Evolutionary conservation across 2,888 invertebrate species (phyloP).

Genomic region (Isoperla grammatica): DNA sequence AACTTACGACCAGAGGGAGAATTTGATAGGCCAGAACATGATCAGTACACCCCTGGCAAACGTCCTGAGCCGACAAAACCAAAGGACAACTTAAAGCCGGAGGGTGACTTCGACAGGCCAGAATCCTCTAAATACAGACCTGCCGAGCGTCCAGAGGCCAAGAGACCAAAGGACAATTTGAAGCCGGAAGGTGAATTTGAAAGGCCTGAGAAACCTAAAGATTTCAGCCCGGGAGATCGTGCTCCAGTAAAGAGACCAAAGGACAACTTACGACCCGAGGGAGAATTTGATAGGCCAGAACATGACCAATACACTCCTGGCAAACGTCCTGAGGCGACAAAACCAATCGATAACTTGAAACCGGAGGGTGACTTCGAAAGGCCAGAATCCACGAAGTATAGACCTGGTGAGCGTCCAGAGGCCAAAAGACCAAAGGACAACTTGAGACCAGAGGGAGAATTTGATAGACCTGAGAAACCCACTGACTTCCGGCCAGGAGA

Average conservation of each 20-base stretch:
- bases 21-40: slow-evolving; percentile 21
- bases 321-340: slow-evolving; percentile 42
- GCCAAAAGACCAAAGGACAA: slow-evolving; percentile 45
- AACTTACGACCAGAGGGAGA: slow-evolving; percentile 42
- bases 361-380: slow-evolving; percentile 42
- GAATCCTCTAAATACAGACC: slow-evolving; percentile 39
- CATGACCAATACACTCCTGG: slow-evolving; percentile 47
- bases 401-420: slow-evolving; percentile 43
- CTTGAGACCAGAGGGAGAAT: slow-evolving; percentile 46
- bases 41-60: slow-evolving; percentile 51
- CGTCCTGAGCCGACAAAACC: slow-evolving; percentile 49
- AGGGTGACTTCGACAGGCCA: slow-evolving; percentile 46
- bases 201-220: slow-evolving; percentile 38
- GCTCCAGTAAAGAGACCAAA: slow-evolving; percentile 47
- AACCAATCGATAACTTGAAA: slow-evolving; percentile 38
- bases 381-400: slow-evolving; percentile 38
- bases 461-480: slow-evolving; percentile 41
- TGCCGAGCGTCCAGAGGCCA: slow-evolving; percentile 42
- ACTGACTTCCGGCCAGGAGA: slow-evolving; percentile 28
- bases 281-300: slow-evolving; percentile 31
- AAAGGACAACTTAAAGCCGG: slow-evolving; percentile 49
- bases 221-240: slow-evolving; percentile 48
- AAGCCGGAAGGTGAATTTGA: slow-evolving; percentile 55
- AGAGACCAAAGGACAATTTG: slow-evolving; percentile 43
- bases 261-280: slow-evolving; percentile 37